Evolutionary conservation across 2,888 invertebrate species (phyloP), one percentile per base, ranked within the genome.

Genomic region (Lordiphosa fenestrarum): DNA sequence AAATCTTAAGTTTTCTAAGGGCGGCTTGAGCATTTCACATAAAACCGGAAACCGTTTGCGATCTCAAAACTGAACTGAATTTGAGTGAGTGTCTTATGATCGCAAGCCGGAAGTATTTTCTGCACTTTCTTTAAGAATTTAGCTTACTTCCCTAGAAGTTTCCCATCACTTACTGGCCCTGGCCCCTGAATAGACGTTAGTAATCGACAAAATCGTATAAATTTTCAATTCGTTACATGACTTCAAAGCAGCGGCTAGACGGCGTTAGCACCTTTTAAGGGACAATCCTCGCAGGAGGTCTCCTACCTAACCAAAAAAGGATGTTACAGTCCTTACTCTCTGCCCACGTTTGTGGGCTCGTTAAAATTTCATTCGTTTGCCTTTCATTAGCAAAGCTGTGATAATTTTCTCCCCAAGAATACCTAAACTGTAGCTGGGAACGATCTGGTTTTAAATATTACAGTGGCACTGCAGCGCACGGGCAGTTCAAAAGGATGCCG

Each of bases 241-340:
- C 41, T 49, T 30, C 19, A 19, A 30, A 6, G 19, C 33, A 39
- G 61, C 52, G 58, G 53, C 64, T 55, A 64, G 61, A 65, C 75
- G 66, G 75, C 83, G 77, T 84, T 86, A 84, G 68, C 80, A 73
- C 77, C 70, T 85, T 77, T 83, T 56, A 66, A 44, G 42, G 68
- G 80, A 81, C 82, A 84, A 73, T 69, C 81, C 66, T 65, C 77
- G 68, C 74, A 68, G 85, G 86, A 75, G 85, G 86, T 85, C 85
- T 69, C 47, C 44, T 36, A 44, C 47, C 46, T 52, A 47, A 35
- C 30, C 25, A 15, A 51, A 10, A 40, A 60, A 55, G 54, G 48
- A 50, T 49, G 13, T 30, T 30, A 3, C 40, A 52, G 52, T 52
- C 44, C 44, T 53, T 33, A 50, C 7, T 9, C 30, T 30, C 30